Conservation (phyloP, 2,888 invertebrate species). For the Ectropis crepuscularia region DNA sequence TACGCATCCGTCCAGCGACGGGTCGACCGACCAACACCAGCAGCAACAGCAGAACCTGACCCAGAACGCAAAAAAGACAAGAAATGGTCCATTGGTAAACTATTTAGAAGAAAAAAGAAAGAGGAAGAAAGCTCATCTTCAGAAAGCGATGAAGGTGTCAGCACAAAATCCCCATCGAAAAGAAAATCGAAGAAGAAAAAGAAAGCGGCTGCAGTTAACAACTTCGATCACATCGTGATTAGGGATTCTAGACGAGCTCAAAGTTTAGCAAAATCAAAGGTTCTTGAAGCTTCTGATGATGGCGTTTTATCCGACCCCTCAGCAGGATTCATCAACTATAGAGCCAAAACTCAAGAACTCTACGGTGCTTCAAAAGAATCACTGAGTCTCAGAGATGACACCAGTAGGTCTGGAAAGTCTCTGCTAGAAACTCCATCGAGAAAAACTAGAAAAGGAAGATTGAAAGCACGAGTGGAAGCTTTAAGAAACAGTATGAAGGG, state of each 20-base stretch:
- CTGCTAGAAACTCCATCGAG: slow-evolving; percentile 81
- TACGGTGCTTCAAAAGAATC: slow-evolving; percentile 72
- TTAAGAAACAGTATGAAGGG: slow-evolving; percentile 85
- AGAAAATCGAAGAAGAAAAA: slow-evolving; percentile 83
- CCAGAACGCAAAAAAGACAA: slow-evolving; percentile 85
- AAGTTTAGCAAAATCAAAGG: slow-evolving; percentile 73
- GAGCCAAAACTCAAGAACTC: slow-evolving; percentile 68
- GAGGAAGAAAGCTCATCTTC: slow-evolving; percentile 86
- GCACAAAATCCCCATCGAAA: slow-evolving; percentile 72
- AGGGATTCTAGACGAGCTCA: slow-evolving; percentile 81
- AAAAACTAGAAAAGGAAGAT: slow-evolving; percentile 83
- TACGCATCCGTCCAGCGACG: slow-evolving; percentile 70
- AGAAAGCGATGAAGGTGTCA: slow-evolving; percentile 77
- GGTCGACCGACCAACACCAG: slow-evolving; percentile 62
- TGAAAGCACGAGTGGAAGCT: slow-evolving; percentile 88
- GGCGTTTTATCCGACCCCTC: slow-evolving; percentile 86
- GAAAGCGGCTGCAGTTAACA: slow-evolving; percentile 78
- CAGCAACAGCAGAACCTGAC: slow-evolving; percentile 65
- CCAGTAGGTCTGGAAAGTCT: slow-evolving; percentile 71
- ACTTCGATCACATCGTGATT: slow-evolving; percentile 88
- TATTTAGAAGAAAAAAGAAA: slow-evolving; percentile 91
- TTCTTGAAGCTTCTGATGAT: slow-evolving; percentile 73
- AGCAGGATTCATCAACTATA: slow-evolving; percentile 76
- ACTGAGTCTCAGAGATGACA: slow-evolving; percentile 69
- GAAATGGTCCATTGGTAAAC: slow-evolving; percentile 93